A percentile compares a stretch with the other conserved stretches of the same genome.
phyloP scores from a whole-genome alignment of 2,113 vertebrate genomes.

The Azemiops feae region DNA sequence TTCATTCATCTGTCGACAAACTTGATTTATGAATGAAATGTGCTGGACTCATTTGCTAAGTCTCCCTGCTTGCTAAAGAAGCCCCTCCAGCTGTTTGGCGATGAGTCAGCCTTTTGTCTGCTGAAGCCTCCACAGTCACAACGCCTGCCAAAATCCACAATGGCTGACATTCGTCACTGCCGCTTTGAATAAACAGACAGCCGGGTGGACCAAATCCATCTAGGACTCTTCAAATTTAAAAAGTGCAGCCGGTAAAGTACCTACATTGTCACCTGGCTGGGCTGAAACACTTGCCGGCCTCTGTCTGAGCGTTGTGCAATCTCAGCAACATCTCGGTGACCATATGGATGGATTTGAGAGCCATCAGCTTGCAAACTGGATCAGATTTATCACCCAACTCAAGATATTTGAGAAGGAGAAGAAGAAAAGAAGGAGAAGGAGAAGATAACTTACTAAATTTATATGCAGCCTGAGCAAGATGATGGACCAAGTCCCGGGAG shows the following conservation, averaged over 20 bases:
- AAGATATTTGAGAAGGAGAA: neutral
- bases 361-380: neutral
- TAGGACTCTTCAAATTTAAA: conserved; percentile 47
- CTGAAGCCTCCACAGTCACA: conserved; percentile 18
- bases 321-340: conserved; percentile 4
- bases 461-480: too few relatives aligned
- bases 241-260: conserved; percentile 34
- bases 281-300: conserved; percentile 12
- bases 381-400: neutral
- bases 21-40: conserved; percentile 44
- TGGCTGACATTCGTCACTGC: conserved; percentile 15
- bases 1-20: conserved; percentile 44
- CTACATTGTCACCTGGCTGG: neutral
- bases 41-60: conserved; percentile 36
- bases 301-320: neutral
- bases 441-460: too few relatives aligned
- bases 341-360: neutral
- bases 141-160: conserved; percentile 7
- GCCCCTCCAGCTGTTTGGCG: conserved; percentile 18
- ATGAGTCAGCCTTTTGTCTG: conserved; percentile 5
- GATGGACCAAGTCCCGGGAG: too few relatives aligned
- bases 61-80: conserved; percentile 4
- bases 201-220: neutral
- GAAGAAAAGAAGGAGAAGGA: too few relatives aligned
- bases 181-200: conserved; percentile 7